Base-by-base conservation (phyloP, 2,888 invertebrate species). In the Matsumyia berberina region DNA sequence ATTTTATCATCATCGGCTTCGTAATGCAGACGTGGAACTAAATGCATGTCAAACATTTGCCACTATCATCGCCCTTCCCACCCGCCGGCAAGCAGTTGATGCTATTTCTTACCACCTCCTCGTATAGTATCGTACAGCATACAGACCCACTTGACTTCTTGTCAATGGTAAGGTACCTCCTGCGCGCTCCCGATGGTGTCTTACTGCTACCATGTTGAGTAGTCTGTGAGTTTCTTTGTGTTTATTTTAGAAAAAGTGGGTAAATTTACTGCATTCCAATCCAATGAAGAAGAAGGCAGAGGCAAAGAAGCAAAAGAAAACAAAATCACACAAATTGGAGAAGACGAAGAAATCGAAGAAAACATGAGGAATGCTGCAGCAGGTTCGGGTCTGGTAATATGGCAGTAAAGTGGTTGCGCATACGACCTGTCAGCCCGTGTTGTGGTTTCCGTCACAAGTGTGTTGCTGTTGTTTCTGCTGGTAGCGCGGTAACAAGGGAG, bases 261-360 rank as follows among this genome's bases (percentile, higher is more conserved):
- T 77, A 77, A 83, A 78, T 69, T 74, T 69, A 83, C 83, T 78
- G 78, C 83, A 83, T 83, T 83, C 83, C 83, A 69, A 64, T 78
- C 70, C 57, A 77, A 66, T 66, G 64, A 72, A 46, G 73, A 58
- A 66, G 69, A 74, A 49, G 37, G n/a, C n/a, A n/a, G n/a, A n/a
- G n/a, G n/a, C n/a, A n/a, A 46, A 31, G 39, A 31, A 12, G 44
- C 19, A 82, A 66, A 46, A 39, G 12, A 55, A 62, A 44, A 64
- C 33, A 53, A 80, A 60, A 58, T 53, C 35, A 66, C 35, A 66
- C 19, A 44, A 44, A 42, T 31, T 24, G 46, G 37, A 12, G n/a
- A 31, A 74, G 42, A 51, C 35, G 42, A 78, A 73, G 66, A 76
- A 64, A 73, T 57, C 58, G 39, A 39, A 46, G 58, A 37, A 44